Percentiles rank a stretch among this genome's conserved stretches.
phyloP scores from a whole-genome alignment of 2,113 vertebrate species.

The Serranochromis macrocephalus region DNA sequence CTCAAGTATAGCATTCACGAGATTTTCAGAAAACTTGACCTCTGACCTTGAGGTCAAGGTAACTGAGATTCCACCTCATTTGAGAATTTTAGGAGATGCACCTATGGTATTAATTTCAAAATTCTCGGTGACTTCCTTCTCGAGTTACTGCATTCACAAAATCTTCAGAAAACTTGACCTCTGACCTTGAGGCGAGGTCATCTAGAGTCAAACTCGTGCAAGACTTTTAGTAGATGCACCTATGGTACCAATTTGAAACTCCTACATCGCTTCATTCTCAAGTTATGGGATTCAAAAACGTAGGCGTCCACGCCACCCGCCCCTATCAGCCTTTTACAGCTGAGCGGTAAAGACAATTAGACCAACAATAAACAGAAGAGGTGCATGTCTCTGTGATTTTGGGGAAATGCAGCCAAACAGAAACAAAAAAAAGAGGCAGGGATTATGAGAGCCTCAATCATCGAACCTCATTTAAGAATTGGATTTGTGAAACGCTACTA shows the following conservation, averaged over 20 bases:
- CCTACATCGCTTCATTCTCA: neutral
- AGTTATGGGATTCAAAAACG: neutral
- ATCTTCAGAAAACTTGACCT: neutral
- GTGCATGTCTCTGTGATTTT: neutral
- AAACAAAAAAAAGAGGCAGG: neutral
- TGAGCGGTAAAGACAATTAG: neutral
- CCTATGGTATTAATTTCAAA: neutral
- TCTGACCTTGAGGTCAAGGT: neutral
- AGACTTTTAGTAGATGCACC: neutral
- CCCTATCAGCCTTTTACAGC: neutral
- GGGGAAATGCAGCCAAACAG: neutral
- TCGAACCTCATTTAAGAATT: neutral
- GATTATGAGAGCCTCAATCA: neutral
- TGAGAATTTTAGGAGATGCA: neutral
- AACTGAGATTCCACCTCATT: neutral
- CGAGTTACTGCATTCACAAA: neutral
- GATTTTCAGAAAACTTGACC: neutral
- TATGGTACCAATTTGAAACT: neutral
- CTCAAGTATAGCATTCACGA: neutral
- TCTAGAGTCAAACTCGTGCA: neutral
- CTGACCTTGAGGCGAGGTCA: rapidly evolving
- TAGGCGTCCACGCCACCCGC: rapidly evolving
- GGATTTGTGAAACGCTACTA: neutral
- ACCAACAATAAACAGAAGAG: neutral
- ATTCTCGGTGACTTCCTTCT: neutral